Base-by-base conservation (phyloP, 2,888 invertebrate species). In the Andrena dorsata region DNA sequence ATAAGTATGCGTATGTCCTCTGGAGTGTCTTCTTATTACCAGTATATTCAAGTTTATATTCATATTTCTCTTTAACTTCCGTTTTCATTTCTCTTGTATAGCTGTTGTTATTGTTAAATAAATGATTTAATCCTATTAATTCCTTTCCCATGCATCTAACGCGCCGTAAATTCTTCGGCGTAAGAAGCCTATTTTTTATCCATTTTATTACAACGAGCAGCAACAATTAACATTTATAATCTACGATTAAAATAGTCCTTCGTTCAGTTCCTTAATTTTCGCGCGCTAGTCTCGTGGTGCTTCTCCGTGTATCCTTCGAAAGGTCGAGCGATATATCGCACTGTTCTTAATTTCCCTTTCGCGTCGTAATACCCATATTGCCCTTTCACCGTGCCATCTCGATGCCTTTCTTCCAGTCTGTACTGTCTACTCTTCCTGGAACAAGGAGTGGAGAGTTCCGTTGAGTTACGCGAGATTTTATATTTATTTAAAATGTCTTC, bases 321-420 rank as follows among this genome's bases (percentile, higher is more conserved):
- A 0, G 97, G 97, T 90, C 96, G 95, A 0, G 97, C 96, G 86
- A 96, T 95, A 91, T 98, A 98, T 94, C 96, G 96, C 82, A 97
- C 96, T 30, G 97, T 95, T 85, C 96, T 96, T 53, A 97, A 94
- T 94, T 97, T 97, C 20, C 97, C 97, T 85, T 95, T 94, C 81
- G 96, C 96, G 93, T 97, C 97, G 92, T 97, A 95, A 93, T 96
- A 97, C 58, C 97, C 97, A 91, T 97, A 98, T 91, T 97, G 97
- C 4, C 97, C 97, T 88, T 96, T 96, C 60, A 97, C 97, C 80
- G 96, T 94, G 5, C 97, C 97, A 75, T 97, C 95, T 84, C 96
- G 96, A 93, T 97, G 96, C 71, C 96, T 95, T 93, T 97, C 97
- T 93, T 98, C 98, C 91, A 95, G 96, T 82, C 97, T 95, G 92